Evolutionary conservation across 2,888 invertebrate species (phyloP), one percentile per base, ranked within the genome.

Genomic region (Pseudococcus longispinus): DNA sequence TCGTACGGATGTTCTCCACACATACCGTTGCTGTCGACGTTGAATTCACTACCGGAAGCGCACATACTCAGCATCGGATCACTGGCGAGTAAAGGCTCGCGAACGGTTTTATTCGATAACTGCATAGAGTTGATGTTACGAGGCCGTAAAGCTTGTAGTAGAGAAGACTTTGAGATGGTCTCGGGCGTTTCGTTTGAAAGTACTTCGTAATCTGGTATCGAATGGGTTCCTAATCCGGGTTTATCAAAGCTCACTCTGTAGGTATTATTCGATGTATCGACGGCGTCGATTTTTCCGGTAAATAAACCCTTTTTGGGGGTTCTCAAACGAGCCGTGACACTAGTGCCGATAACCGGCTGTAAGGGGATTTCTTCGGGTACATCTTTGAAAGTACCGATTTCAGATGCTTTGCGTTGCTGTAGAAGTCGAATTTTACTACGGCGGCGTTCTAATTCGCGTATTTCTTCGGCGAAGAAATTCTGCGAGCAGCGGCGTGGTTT

Each of bases 181-280:
- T 98, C 98, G 74, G 96, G 95, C 74, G 95, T 94, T 89, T 97
- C 97, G 91, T 97, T 97, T 1, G 97, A 97, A 15, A 98, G 92
- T 88, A 98, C 98, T 93, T 98, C 98, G 92, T 95, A 97, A 91
- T 99, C 98, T 29, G 97, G 97, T 88, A 98, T 96, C 86, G 98
- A 97, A 91, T 98, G 97, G 6, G 98, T 98, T 0, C 98, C 98
- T 65, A 98, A 92, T 77, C 97, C 97, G 74, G 94, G 94, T 85
- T 97, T 93, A 91, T 98, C 98, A 92, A 99, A 98, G 1, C 97
- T 96, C 89, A 99, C 96, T 89, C 98, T 93, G 91, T 99, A 99
- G 11, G 97, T 96, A 90, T 97, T 97, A 90, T 97, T 96, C 5
- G 96, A 95, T 6, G 98, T 97, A 90, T 99, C 98, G 29, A 98